Conservation (phyloP, 1,140 invertebrate species). For the Agrypnia vestita region DNA sequence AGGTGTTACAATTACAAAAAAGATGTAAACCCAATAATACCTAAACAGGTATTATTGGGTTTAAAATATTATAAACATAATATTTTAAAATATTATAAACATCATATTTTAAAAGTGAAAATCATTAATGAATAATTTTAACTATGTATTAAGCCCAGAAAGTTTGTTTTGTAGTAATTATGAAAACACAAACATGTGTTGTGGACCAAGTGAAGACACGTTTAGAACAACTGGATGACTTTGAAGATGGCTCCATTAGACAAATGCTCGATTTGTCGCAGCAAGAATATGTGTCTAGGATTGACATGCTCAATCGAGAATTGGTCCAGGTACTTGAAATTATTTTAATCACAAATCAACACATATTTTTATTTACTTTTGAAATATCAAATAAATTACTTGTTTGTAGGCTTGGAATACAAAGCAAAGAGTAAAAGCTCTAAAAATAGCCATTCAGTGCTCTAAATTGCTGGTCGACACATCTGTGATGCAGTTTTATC, state of each 20-base stretch:
- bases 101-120: neutral
- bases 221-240: constrained; percentile 94
- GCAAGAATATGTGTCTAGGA: constrained; percentile 91
- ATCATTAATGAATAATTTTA: constrained; percentile 17
- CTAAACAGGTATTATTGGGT: too few relatives aligned
- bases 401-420: constrained; percentile 86
- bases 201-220: constrained; percentile 93
- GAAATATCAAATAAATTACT: constrained; percentile 17
- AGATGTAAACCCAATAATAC: too few relatives aligned
- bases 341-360: neutral
- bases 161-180: constrained; percentile 73
- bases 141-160: constrained; percentile 71
- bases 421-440: constrained; percentile 94
- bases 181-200: constrained; percentile 85
- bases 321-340: constrained; percentile 76
- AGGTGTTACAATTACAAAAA: too few relatives aligned
- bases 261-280: constrained; percentile 93
- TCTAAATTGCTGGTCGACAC: constrained; percentile 93
- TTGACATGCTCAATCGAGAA: constrained; percentile 93
- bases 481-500: constrained; percentile 94
- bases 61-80: too few relatives aligned
- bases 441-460: constrained; percentile 98
- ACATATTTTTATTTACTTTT: constrained; percentile 16
- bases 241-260: constrained; percentile 90
- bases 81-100: too few relatives aligned